Conservation (phyloP, 2,888 invertebrate genomes). For the Xanthorhoe designata region DNA sequence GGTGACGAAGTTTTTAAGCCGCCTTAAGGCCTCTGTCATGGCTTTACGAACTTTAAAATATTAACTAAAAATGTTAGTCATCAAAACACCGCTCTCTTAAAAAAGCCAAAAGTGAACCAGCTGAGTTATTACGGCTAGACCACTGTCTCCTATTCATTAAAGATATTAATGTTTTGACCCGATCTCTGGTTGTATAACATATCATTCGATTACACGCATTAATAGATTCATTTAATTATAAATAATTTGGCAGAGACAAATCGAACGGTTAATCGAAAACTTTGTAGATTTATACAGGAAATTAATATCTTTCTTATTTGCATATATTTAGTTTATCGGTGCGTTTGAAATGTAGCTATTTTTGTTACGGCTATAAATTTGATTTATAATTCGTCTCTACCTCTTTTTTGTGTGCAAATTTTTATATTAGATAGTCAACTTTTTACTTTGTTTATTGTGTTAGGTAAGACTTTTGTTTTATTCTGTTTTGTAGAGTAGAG, state of each 20-base stretch:
- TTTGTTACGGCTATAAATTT: constrained; percentile 19
- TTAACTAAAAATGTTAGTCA: too few relatives aligned
- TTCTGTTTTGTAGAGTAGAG: too few relatives aligned
- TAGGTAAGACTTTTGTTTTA: too few relatives aligned
- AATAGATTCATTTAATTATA: constrained; percentile 50
- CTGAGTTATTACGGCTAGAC: not conserved
- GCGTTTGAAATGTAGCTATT: constrained; percentile 23
- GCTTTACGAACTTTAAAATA: too few relatives aligned
- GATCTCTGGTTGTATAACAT: constrained; percentile 52
- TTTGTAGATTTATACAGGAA: constrained; percentile 45
- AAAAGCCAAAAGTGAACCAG: not conserved
- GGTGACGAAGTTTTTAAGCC: too few relatives aligned
- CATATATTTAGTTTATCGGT: constrained; percentile 44
- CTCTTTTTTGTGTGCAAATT: constrained; percentile 7
- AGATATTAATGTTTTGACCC: constrained; percentile 44
- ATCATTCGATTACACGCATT: constrained; percentile 52
- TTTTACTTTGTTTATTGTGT: not conserved
- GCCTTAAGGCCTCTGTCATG: too few relatives aligned
- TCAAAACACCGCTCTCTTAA: too few relatives aligned
- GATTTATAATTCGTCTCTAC: constrained; percentile 5
- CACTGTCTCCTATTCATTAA: constrained; percentile 35
- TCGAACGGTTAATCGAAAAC: constrained; percentile 50
- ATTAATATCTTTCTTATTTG: constrained; percentile 46
- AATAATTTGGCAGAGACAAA: constrained; percentile 59
- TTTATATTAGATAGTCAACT: not conserved